A percentile compares a stretch with the other conserved stretches of the same genome.
These are phyloP conservation scores for Torymus auratus DNA, from an alignment of 2,888 invertebrate genomes.

Conservation along the genomic window DNA sequence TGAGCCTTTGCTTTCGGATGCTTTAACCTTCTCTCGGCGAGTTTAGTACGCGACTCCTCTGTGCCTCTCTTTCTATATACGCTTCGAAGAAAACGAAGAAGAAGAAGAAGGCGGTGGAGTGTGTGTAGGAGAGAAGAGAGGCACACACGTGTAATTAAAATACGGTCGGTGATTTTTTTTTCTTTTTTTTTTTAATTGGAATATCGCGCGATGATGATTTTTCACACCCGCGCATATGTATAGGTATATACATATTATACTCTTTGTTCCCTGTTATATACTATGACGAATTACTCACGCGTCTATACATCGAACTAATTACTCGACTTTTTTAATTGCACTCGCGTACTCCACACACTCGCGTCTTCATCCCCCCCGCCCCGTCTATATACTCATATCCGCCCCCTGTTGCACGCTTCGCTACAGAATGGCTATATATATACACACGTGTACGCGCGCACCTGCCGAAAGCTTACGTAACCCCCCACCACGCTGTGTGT, in stretches of 20 bases:
- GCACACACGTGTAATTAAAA: slow-evolving; percentile 43
- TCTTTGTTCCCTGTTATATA: too few relatives aligned
- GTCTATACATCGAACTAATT: slow-evolving; percentile 37
- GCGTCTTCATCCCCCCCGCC: too few relatives aligned
- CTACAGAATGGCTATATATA: too few relatives aligned
- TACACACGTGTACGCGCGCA: too few relatives aligned
- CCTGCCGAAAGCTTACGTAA: too few relatives aligned
- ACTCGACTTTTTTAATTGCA: slow-evolving; percentile 32
- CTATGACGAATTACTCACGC: too few relatives aligned
- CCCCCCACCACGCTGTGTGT: too few relatives aligned
- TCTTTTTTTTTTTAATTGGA: slow-evolving; percentile 37
- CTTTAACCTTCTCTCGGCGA: background rate
- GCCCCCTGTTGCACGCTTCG: too few relatives aligned
- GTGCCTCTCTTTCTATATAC: background rate
- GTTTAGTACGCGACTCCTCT: too few relatives aligned
- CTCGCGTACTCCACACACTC: background rate
- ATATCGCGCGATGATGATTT: too few relatives aligned
- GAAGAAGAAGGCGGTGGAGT: background rate
- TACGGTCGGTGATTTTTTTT: slow-evolving; percentile 13
- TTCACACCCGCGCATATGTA: too few relatives aligned
- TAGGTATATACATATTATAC: too few relatives aligned
- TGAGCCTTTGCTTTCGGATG: slow-evolving; percentile 32
- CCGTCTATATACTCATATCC: background rate
- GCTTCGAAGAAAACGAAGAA: background rate
- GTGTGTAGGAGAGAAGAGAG: background rate